Evolutionary conservation across 2,888 invertebrate genomes (phyloP).

Genomic region (Slavum lentiscoides): DNA sequence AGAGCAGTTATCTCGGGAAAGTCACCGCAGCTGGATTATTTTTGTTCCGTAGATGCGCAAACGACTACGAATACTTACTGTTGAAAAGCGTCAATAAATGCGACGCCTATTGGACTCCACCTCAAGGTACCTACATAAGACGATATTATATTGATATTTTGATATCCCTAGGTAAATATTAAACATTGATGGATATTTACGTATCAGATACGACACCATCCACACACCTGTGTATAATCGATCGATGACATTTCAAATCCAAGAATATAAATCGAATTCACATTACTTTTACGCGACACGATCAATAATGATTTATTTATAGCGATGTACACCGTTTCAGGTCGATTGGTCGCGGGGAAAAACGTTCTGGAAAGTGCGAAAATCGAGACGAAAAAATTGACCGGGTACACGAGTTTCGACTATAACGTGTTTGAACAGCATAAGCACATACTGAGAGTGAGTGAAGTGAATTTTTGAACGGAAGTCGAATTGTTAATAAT

Average conservation of each 20-base stretch:
- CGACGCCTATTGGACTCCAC: constrained; percentile 2
- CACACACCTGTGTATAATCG: no score
- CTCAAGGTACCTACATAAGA: neutral
- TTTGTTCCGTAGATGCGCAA: neutral
- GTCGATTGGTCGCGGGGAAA: neutral
- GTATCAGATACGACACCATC: no score
- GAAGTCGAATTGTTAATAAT: no score
- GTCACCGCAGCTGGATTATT: neutral
- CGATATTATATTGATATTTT: no score
- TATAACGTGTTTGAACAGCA: neutral
- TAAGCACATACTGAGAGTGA: neutral
- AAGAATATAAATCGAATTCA: no score
- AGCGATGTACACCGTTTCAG: neutral
- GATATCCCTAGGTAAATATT: no score
- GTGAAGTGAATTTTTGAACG: neutral
- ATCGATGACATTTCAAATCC: no score
- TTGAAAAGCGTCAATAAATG: neutral
- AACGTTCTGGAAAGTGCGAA: constrained; percentile 58
- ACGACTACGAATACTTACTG: neutral
- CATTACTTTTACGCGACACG: no score
- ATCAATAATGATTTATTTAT: neutral
- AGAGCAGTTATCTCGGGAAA: neutral
- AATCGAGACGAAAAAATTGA: constrained; percentile 61
- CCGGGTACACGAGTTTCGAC: neutral
- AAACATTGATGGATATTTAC: no score